Evolutionary conservation across 2,888 invertebrate species (phyloP), one percentile per base, ranked within the genome.

Genomic region (Ptilodon capucinus): DNA sequence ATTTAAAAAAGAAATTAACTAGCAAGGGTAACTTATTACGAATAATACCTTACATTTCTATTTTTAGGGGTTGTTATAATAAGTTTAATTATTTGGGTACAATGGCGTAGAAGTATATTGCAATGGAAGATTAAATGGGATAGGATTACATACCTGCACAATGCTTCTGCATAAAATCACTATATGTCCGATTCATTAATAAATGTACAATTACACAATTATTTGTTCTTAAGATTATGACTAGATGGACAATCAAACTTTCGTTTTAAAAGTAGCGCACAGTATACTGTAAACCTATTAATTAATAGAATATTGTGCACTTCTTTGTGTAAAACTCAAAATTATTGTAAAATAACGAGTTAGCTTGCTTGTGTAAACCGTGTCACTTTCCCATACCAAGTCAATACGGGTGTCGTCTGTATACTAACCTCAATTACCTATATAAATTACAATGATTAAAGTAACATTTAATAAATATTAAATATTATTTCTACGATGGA

Each of bases 121-220:
- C 42, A 54, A 13, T 56, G 42, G 48, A 60, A 57, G 52, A 64
- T 52, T 55, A 58, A 43, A 48, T 59, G 41, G 39, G 32, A 35
- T 18, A 50, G 41, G 34, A 39, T 54, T 35, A 44, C n/a, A 28
- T 32, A 41, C 25, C 14, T 28, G 9, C 35, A 35, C 35, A 17
- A 50, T 40, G 40, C 41, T 57, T 44, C 42, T 51, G 55, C 57
- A 57, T 40, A 52, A 25, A 32, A 64, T 64, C 62, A 64, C 65
- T 61, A 58, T 55, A 57, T 57, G 68, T 64, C 68, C 57, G 61
- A 51, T 46, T 60, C 43, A 34, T 55, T 60, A 48, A 40, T 57
- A 52, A 68, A 68, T 68, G 47, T 65, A 68, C 64, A 68, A 48
- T 49, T 44, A 48, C 4, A 21, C 21, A n/a, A 28, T 61, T 47